Conservation (phyloP, 1,140 invertebrate genomes). For the Gryllus bimaculatus region DNA sequence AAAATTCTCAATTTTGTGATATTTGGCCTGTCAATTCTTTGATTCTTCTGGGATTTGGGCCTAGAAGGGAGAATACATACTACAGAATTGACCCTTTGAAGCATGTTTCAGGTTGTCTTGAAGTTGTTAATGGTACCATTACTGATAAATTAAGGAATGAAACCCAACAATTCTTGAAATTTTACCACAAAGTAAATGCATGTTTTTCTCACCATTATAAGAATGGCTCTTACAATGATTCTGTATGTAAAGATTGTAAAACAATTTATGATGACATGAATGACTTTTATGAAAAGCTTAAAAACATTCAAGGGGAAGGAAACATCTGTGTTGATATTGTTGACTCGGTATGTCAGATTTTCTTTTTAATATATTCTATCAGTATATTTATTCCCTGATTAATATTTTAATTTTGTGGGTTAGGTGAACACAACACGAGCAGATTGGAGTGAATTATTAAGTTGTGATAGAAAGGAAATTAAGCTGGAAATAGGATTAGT, state of each 20-base stretch:
- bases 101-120: not conserved
- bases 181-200: not conserved
- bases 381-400: not conserved
- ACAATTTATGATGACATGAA: not conserved
- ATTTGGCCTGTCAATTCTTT: no score
- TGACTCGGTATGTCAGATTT: not conserved
- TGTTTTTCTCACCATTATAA: not conserved
- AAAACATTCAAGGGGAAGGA: not conserved
- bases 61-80: no score
- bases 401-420: not conserved
- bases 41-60: no score
- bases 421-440: not conserved
- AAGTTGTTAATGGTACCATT: not conserved
- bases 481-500: not conserved
- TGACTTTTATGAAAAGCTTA: not conserved
- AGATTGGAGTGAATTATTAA: not conserved
- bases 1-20: no score
- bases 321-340: not conserved
- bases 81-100: no score
- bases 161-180: not conserved
- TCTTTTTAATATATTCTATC: not conserved
- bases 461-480: not conserved
- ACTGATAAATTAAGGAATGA: not conserved
- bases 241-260: not conserved
- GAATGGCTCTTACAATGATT: not conserved